Percentiles rank a stretch among this genome's conserved stretches.
phyloP scores from a whole-genome alignment of 2,797 vertebrate species.

The Chiropotes sagulatus region DNA sequence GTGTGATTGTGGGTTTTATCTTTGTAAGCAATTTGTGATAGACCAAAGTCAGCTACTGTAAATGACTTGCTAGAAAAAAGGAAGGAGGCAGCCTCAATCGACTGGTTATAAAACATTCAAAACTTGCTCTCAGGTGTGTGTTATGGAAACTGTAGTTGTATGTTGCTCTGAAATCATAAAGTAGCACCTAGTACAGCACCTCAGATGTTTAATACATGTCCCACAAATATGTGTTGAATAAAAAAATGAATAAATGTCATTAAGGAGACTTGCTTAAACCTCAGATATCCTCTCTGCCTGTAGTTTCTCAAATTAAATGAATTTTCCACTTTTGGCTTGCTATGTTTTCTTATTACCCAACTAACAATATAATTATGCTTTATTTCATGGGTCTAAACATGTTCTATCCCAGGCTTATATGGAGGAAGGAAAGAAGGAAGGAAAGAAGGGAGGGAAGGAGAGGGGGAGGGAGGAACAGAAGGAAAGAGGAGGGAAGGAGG shows the following conservation, averaged over 20 bases:
- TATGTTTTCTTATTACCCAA: conserved; percentile 40
- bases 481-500: no score
- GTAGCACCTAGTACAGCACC: neutral
- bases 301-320: conserved; percentile 46
- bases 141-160: neutral
- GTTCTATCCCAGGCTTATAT: neutral
- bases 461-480: rapidly evolving
- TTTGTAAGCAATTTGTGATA: conserved; percentile 32
- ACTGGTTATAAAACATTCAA: neutral
- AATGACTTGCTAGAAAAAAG: neutral
- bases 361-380: conserved; percentile 12
- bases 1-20: neutral
- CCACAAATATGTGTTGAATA: neutral
- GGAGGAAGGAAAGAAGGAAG: neutral
- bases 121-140: conserved; percentile 4
- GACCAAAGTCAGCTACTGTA: conserved; percentile 28
- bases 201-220: conserved; percentile 14
- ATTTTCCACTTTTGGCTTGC: neutral
- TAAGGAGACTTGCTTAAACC: neutral
- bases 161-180: conserved; percentile 43
- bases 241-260: conserved; percentile 62
- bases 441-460: rapidly evolving
- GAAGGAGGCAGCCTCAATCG: neutral
- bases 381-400: conserved; percentile 11
- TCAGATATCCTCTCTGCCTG: neutral